phyloP scores from a whole-genome alignment of 2,888 invertebrate species.

The Agonopterix subpropinquella region DNA sequence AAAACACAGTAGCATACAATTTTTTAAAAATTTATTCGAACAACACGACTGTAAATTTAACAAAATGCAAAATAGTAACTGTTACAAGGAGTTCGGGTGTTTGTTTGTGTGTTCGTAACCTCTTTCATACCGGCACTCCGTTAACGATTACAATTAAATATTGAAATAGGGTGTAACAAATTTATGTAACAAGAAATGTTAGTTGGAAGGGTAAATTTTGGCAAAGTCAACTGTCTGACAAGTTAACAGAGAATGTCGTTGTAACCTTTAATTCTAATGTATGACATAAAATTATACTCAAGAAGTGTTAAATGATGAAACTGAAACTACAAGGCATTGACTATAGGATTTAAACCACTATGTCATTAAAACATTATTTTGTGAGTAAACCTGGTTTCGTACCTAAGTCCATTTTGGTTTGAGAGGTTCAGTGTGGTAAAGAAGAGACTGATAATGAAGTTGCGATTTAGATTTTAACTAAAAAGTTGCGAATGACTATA shows the following conservation, averaged over 20 bases:
- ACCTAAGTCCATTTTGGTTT: no score
- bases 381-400: no score
- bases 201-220: slow-evolving; percentile 59
- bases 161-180: slow-evolving; percentile 46
- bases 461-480: no score
- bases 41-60: slow-evolving; percentile 71
- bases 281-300: no score
- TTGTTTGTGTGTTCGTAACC: slow-evolving; percentile 21
- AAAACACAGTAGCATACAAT: slow-evolving; percentile 10
- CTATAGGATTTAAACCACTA: no score
- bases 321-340: no score
- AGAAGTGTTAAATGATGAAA: no score
- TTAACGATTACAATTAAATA: slow-evolving; percentile 18
- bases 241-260: slow-evolving; percentile 4
- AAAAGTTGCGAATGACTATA: no score
- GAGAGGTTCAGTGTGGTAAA: no score
- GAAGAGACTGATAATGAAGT: no score
- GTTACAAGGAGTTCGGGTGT: slow-evolving; percentile 49
- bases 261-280: no score
- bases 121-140: slow-evolving; percentile 5
- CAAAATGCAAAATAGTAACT: slow-evolving; percentile 70
- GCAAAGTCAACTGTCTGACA: slow-evolving; percentile 32
- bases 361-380: no score
- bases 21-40: slow-evolving; percentile 62
- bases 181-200: slow-evolving; percentile 43